Base-by-base conservation (phyloP, 2,888 invertebrate genomes). In the Trimorus sp. region DNA sequence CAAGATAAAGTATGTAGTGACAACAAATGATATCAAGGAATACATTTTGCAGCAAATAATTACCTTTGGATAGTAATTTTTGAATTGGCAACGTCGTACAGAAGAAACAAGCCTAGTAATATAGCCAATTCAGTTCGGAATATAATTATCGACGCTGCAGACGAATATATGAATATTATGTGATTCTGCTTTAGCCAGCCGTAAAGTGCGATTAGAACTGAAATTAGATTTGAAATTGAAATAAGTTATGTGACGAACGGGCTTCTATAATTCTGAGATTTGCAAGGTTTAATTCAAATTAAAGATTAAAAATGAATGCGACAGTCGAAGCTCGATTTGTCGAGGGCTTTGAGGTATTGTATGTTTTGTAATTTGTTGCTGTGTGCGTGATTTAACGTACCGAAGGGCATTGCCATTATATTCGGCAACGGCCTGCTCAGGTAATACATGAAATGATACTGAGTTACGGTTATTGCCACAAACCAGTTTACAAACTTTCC, bases 361-460 rank as follows among this genome's bases (percentile, higher is more conserved):
- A 6, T 45, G 9, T 45, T 12, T n/a, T n/a, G 9, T 45, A n/a
- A 45, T 45, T 45, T 9, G n/a, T n/a, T 45, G 11, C 6, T 45
- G 2, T 45, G 45, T 3, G n/a, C n/a, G 9, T 45, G n/a, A 45
- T 45, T 45, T 45, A 9, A n/a, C n/a, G 93, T 94, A 98, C 99
- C 98, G 89, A 98, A 92, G 68, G 97, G 96, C 88, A 99, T 92
- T 49, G 97, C 98, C 94, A 99, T 96, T 42, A 96, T 97, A 92
- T 99, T 99, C 71, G 99, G 99, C 87, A 99, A 93, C 11, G 98
- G 96, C 79, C 99, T 94, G 88, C 97, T 97, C 92, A 97, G 94
- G 91, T 99, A 99, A 92, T 98, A 99, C 94, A 99, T 96, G 90
- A 99, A 98, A 92, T 99, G 99, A 92, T 99, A 99, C 92, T 99